phyloP scores from a whole-genome alignment of 2,888 invertebrate species.

The Parascotia fuliginaria region DNA sequence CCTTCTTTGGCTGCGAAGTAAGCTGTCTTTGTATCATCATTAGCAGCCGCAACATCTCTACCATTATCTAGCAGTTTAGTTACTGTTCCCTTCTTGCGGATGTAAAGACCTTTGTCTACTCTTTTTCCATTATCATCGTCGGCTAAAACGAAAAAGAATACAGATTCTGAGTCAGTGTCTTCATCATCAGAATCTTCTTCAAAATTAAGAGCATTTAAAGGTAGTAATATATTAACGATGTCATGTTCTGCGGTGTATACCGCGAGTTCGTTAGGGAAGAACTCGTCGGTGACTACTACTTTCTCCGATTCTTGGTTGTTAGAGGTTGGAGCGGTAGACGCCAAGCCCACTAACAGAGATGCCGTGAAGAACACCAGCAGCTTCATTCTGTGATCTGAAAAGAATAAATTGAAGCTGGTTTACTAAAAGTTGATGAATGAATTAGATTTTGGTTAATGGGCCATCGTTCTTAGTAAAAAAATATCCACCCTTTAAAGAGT shows the following conservation, averaged over 20 bases:
- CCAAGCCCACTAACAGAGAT: constrained; percentile 43
- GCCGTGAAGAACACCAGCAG: constrained; percentile 31
- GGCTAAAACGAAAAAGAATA: constrained; percentile 52
- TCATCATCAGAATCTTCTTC: constrained; percentile 35
- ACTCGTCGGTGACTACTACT: constrained; percentile 37
- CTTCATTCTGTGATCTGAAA: constrained; percentile 43
- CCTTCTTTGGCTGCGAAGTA: constrained; percentile 63
- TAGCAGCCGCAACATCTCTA: constrained; percentile 50
- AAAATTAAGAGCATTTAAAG: constrained; percentile 53
- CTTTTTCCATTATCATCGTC: constrained; percentile 40
- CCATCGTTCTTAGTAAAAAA: no score
- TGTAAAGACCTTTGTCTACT: constrained; percentile 53
- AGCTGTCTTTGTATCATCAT: constrained; percentile 46
- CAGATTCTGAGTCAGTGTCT: constrained; percentile 10
- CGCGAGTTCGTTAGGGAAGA: constrained; percentile 43
- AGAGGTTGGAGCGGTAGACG: constrained; percentile 41
- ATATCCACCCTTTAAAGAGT: no score
- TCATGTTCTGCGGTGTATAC: constrained; percentile 50
- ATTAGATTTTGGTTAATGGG: no score
- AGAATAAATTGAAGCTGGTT: not conserved
- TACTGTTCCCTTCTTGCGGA: constrained; percentile 38
- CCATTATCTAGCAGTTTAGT: constrained; percentile 56
- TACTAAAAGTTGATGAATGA: no score
- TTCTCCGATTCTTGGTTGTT: constrained; percentile 31
- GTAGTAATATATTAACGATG: constrained; percentile 51